Evolutionary conservation across 2,888 invertebrate species (phyloP), one percentile per base, ranked within the genome.

Genomic region (Panzeria rudis): DNA sequence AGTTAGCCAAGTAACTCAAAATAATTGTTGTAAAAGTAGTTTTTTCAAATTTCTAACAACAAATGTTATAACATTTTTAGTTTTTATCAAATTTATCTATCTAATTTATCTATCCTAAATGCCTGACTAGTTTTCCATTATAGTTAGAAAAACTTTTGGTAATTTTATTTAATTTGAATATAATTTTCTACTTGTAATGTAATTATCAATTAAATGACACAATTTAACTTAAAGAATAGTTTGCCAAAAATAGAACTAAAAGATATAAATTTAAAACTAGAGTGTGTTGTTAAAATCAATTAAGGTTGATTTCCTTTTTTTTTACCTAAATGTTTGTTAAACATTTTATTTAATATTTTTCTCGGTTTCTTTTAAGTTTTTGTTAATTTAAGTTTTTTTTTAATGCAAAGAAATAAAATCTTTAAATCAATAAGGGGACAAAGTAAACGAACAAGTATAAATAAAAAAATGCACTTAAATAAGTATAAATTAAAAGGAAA

Each of bases 111-210:
- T 77, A 54, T 54, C 17, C 38, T 54, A 54, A 69, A 54, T 54
- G 52, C 64, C 64, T 77, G 71, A 47, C 61, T 54, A 54, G 29
- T 76, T 66, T 17, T 44, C 11, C 13, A 54, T 54, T 35, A 29
- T 61, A 71, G 20, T 41, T 73, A 50, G 32, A 68, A 79, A 50
- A 44, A 0, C 20, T 32, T 64, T 41, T 75, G 62, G 13, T 25
- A 71, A 17, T 59, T 56, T 23, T n/a, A 35, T 47, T 62, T 54
- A 56, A 69, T 75, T 69, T 69, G n/a, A 69, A 64, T 41, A 71
- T 59, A 64, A 71, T 62, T 84, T 72, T 64, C 76, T 76, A 77
- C 68, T 66, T 81, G 66, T 47, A n/a, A 44, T 47, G 54, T n/a
- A 15, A 29, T 56, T 32, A 20, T 17, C 9, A 35, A 9, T 32